A percentile compares a stretch with the other conserved stretches of the same genome.
phyloP scores from a whole-genome alignment of 1,140 invertebrate genomes.

The Coelopa frigida region DNA sequence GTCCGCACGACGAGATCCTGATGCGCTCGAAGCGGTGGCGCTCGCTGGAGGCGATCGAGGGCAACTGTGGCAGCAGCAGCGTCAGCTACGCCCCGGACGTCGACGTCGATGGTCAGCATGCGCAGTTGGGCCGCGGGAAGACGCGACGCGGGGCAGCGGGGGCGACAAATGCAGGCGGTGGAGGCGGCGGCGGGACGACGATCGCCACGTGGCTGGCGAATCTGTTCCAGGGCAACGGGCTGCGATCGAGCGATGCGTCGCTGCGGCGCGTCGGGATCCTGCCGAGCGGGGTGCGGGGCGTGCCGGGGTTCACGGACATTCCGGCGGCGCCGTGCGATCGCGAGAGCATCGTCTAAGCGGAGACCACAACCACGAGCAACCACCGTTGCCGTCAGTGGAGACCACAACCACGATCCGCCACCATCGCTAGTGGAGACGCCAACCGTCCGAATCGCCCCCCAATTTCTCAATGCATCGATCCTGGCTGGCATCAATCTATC shows the following conservation, averaged over 20 bases:
- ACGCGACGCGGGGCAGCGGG: constrained; percentile 21
- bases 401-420: background rate
- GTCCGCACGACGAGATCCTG: constrained; percentile 46
- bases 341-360: constrained; percentile 44
- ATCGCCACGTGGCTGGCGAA: constrained; percentile 62
- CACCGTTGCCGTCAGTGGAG: background rate
- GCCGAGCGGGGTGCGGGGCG: constrained; percentile 27
- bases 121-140: constrained; percentile 23
- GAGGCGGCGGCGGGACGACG: constrained; percentile 47
- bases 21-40: constrained; percentile 61
- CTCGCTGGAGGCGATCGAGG: constrained; percentile 62
- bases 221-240: constrained; percentile 47
- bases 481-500: no score
- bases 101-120: constrained; percentile 28
- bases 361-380: background rate
- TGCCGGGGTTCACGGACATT: constrained; percentile 31
- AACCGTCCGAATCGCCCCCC: no score
- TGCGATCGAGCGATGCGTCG: constrained; percentile 19
- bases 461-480: no score
- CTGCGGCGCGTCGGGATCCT: constrained; percentile 27
- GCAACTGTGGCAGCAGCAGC: constrained; percentile 30
- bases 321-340: constrained; percentile 29
- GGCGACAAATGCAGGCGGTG: constrained; percentile 2
- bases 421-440: background rate
- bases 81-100: constrained; percentile 39